A percentile compares a stretch with the other conserved stretches of the same genome.
phyloP scores from a whole-genome alignment of 2,797 vertebrate species.

The Tragelaphus oryx region DNA sequence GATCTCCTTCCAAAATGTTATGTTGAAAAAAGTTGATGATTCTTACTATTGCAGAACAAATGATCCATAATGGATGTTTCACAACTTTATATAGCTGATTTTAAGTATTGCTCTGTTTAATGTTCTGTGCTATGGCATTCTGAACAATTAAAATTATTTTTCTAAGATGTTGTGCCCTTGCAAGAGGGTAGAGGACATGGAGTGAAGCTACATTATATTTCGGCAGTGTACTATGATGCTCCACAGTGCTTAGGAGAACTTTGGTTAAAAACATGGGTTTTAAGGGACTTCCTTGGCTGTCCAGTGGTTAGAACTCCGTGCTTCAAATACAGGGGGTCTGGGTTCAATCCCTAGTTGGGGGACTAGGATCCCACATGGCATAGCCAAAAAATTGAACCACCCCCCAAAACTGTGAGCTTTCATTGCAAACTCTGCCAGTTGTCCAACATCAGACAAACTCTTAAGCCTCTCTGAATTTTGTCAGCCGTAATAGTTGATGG shows the following conservation, averaged over 20 bases:
- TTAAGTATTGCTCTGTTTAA: background rate
- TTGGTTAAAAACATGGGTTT: background rate
- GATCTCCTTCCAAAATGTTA: background rate
- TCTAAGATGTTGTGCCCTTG: background rate
- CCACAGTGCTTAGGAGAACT: background rate
- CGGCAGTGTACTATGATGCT: background rate
- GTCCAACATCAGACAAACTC: background rate
- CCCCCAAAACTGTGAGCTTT: background rate
- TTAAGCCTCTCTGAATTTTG: slow-evolving; percentile 11
- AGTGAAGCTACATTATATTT: background rate
- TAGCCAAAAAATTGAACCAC: background rate
- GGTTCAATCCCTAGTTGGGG: background rate
- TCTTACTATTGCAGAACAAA: background rate
- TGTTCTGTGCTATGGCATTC: background rate
- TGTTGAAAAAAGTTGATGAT: background rate
- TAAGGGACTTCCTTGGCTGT: background rate
- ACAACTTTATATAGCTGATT: background rate
- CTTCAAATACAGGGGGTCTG: background rate
- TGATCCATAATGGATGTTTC: background rate
- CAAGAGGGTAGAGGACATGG: background rate
- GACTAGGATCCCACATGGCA: background rate
- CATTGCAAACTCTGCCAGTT: background rate
- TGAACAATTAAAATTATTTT: slow-evolving; percentile 11
- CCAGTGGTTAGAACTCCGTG: background rate
- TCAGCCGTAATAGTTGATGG: background rate